A percentile compares a stretch with the other conserved stretches of the same genome.
Conservation (phyloP, 1,140 invertebrate genomes). For the Rhizoglyphus robini region DNA sequence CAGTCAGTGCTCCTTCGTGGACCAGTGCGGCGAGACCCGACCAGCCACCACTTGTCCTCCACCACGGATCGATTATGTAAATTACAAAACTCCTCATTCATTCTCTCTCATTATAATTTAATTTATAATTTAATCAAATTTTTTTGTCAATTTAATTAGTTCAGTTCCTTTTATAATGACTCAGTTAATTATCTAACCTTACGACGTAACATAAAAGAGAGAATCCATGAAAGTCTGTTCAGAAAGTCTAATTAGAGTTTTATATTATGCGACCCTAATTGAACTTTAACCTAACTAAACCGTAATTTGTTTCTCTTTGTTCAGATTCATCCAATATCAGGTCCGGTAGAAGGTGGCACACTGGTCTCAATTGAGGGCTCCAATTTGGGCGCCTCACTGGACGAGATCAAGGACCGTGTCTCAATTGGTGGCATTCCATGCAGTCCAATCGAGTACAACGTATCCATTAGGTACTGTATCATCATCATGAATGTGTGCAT, state of each 20-base stretch:
- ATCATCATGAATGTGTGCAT: background rate
- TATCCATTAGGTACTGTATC: constrained; percentile 58
- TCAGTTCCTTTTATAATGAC: background rate
- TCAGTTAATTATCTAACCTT: background rate
- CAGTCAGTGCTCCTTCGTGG: constrained; percentile 65
- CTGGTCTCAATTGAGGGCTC: constrained; percentile 86
- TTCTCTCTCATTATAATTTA: background rate
- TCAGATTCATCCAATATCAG: constrained; percentile 23
- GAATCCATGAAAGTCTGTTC: too few species aligned
- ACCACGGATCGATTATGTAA: constrained; percentile 76
- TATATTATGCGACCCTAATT: background rate
- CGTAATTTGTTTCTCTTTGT: background rate
- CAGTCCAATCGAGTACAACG: constrained; percentile 70
- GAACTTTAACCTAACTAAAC: background rate
- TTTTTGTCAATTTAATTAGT: background rate
- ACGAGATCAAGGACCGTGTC: constrained; percentile 80
- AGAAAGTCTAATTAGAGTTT: background rate
- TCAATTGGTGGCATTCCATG: constrained; percentile 78
- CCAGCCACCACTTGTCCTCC: constrained; percentile 53
- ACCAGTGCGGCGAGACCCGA: constrained; percentile 55
- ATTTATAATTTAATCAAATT: background rate
- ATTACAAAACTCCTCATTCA: constrained; percentile 22
- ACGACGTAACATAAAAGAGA: background rate
- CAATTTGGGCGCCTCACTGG: constrained; percentile 76
- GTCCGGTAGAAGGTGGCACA: constrained; percentile 89